These are phyloP conservation scores for Saccopteryx bilineata DNA, from an alignment of 2,113 vertebrate genomes.

Conservation along the genomic window DNA sequence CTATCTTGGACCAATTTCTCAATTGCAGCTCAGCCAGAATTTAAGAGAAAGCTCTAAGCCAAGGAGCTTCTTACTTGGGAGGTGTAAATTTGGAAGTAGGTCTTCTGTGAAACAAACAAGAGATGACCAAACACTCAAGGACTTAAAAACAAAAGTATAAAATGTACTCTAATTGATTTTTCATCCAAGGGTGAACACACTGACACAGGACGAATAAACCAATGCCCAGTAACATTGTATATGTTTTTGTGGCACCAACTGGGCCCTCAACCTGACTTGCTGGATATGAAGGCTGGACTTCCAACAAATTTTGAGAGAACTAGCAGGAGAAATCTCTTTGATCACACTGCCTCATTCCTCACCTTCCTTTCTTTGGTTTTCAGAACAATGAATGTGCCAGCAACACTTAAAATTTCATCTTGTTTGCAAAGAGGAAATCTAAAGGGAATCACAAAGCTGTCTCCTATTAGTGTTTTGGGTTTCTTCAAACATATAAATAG, in stretches of 20 bases:
- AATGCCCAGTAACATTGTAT: neutral
- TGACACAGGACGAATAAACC: neutral
- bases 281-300: neutral
- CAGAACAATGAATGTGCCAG: neutral
- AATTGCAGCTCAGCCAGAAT: neutral
- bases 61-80: neutral
- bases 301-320: neutral
- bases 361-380: neutral
- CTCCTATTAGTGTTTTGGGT: neutral
- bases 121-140: neutral
- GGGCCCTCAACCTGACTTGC: neutral
- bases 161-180: neutral
- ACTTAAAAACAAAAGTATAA: neutral
- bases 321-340: neutral
- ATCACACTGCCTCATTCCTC: neutral
- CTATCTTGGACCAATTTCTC: neutral
- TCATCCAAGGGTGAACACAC: too few relatives aligned
- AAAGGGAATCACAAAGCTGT: neutral
- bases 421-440: neutral
- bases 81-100: neutral
- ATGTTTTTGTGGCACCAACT: neutral
- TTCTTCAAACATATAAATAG: neutral
- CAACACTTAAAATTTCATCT: neutral
- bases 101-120: neutral
- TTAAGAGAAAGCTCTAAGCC: neutral